These are phyloP conservation scores for Kryptolebias ocellatus DNA, from an alignment of 2,797 vertebrate genomes.

Conservation along the genomic window DNA sequence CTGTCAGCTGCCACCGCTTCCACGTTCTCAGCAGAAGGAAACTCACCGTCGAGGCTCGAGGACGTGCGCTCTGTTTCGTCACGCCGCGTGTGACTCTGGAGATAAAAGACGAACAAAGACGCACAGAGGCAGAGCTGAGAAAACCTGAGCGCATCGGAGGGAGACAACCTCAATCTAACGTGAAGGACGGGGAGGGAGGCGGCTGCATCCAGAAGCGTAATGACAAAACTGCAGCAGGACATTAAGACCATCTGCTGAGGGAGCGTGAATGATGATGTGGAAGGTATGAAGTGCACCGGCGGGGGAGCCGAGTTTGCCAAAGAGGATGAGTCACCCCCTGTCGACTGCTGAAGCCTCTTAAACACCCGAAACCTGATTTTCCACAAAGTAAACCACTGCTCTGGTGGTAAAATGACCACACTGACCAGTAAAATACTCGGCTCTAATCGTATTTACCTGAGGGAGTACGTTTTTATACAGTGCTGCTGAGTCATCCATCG, in stretches of 20 bases:
- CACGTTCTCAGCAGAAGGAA: conserved; percentile 8
- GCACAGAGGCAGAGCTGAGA: neutral
- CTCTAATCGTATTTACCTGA: too few species aligned
- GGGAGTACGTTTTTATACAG: too few species aligned
- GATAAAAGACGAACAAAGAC: conserved; percentile 12
- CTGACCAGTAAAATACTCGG: neutral
- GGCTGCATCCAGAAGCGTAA: conserved; percentile 5
- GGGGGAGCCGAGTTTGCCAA: conserved; percentile 20
- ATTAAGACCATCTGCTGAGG: conserved; percentile 30
- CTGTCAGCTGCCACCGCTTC: neutral
- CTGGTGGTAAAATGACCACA: neutral
- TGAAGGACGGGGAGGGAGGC: conserved; percentile 23
- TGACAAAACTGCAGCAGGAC: conserved; percentile 28
- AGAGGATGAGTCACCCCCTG: conserved; percentile 17
- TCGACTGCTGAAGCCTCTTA: neutral
- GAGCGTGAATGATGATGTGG: conserved; percentile 24
- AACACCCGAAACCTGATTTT: neutral
- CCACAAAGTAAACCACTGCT: neutral
- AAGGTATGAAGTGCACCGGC: conserved; percentile 3
- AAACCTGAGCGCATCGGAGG: neutral
- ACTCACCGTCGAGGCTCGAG: conserved; percentile 64
- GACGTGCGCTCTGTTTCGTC: conserved; percentile 42
- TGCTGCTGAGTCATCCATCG: too few species aligned
- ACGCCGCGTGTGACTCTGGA: conserved; percentile 39
- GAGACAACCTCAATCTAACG: conserved; percentile 5